Evolutionary conservation across 2,888 invertebrate genomes (phyloP).

Genomic region (Cephus rjabovi): DNA sequence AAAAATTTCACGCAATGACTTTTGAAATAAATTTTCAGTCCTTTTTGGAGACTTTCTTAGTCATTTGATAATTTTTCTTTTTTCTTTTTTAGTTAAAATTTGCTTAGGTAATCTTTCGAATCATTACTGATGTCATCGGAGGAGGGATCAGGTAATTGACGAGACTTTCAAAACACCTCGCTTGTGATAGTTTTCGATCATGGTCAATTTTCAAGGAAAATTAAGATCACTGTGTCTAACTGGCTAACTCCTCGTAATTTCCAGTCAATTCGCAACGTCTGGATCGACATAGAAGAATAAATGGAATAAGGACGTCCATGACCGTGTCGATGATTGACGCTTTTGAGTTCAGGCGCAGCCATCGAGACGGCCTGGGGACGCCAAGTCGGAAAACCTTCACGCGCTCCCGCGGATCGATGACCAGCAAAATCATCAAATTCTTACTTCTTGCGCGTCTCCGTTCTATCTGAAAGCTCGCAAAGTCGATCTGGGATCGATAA

Average conservation of each 20-base stretch:
- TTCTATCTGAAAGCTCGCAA: background rate
- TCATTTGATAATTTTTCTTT: background rate
- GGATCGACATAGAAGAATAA: background rate
- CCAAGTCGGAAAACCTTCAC: constrained; percentile 2
- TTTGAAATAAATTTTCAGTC: no score
- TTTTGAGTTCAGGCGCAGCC: background rate
- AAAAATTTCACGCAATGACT: no score
- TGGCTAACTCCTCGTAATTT: background rate
- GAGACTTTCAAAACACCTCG: no score
- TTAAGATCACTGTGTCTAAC: background rate
- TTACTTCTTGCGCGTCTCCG: constrained; percentile 5
- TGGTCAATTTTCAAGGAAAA: background rate
- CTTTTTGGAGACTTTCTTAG: background rate
- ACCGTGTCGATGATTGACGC: constrained; percentile 1
- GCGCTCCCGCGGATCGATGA: background rate
- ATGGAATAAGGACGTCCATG: background rate
- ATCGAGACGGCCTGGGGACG: constrained; percentile 1
- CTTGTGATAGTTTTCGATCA: no score
- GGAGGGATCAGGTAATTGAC: background rate
- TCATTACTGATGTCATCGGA: background rate
- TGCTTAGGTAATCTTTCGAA: background rate
- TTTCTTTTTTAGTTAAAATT: background rate
- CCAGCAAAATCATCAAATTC: background rate
- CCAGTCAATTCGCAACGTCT: background rate
- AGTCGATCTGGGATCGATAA: background rate